These are phyloP conservation scores for Erpobdella octoculata DNA, from an alignment of 2,888 invertebrate genomes.

Conservation along the genomic window DNA sequence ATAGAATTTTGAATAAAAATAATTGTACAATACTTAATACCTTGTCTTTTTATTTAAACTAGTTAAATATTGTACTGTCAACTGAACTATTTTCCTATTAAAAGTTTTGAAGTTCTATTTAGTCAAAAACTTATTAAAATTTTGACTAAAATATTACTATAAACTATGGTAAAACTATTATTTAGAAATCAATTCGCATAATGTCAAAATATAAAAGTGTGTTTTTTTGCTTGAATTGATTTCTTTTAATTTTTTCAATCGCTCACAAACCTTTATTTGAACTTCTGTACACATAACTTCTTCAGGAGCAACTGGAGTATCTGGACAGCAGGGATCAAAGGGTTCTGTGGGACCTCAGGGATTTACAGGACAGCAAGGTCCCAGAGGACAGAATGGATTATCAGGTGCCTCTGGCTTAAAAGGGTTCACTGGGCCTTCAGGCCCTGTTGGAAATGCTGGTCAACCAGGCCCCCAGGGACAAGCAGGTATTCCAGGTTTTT, in stretches of 20 bases:
- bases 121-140: not conserved
- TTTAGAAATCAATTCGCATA: not conserved
- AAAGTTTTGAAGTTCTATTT: too few relatives aligned
- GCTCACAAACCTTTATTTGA: not conserved
- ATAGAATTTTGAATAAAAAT: too few relatives aligned
- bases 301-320: constrained; percentile 17
- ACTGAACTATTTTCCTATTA: too few relatives aligned
- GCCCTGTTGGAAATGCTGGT: constrained; percentile 23
- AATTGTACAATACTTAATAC: too few relatives aligned
- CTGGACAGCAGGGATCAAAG: constrained; percentile 20
- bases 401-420: constrained; percentile 25
- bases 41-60: too few relatives aligned
- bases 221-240: not conserved
- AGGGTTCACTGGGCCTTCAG: constrained; percentile 31
- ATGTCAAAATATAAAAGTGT: not conserved
- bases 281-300: not conserved
- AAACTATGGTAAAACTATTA: too few relatives aligned
- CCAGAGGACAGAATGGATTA: constrained; percentile 24
- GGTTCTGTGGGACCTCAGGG: constrained; percentile 33
- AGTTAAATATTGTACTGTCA: too few relatives aligned
- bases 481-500: constrained; percentile 15
- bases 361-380: constrained; percentile 30
- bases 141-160: too few relatives aligned
- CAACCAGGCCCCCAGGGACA: constrained; percentile 20
- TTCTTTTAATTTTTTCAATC: not conserved